These are phyloP conservation scores for Xyliphius kryptos DNA, from an alignment of 2,113 vertebrate species.

Conservation along the genomic window DNA sequence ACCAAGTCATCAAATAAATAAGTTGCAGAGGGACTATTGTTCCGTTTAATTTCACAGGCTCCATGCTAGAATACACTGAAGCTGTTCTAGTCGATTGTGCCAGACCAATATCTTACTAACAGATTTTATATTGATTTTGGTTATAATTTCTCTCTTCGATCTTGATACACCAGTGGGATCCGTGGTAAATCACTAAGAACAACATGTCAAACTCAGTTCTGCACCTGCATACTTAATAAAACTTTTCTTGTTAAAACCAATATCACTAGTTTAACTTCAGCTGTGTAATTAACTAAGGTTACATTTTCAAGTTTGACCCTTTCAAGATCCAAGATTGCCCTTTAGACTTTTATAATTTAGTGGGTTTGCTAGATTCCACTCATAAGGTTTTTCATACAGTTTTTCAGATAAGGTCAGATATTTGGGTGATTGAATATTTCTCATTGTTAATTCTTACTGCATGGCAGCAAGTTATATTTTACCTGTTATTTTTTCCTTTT, in stretches of 20 bases:
- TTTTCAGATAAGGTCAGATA: not conserved
- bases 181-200: not conserved
- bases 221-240: not conserved
- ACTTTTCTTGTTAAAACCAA: not conserved
- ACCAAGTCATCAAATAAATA: too few relatives aligned
- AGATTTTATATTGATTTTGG: too few relatives aligned
- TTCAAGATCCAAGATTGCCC: not conserved
- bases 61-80: too few relatives aligned
- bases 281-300: not conserved
- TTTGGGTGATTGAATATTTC: conserved; percentile 4
- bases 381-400: too few relatives aligned
- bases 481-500: conserved; percentile 15
- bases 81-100: too few relatives aligned
- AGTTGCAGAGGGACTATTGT: too few relatives aligned
- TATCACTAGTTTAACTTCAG: not conserved
- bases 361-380: not conserved
- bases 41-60: too few relatives aligned
- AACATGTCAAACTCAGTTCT: not conserved
- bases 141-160: too few relatives aligned
- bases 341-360: not conserved
- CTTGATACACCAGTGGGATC: not conserved
- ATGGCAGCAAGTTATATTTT: too few relatives aligned
- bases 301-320: not conserved
- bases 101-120: too few relatives aligned
- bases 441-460: conserved; percentile 1